Conservation (phyloP, 2,113 vertebrate genomes). For the Protobothrops mucrosquamatus region DNA sequence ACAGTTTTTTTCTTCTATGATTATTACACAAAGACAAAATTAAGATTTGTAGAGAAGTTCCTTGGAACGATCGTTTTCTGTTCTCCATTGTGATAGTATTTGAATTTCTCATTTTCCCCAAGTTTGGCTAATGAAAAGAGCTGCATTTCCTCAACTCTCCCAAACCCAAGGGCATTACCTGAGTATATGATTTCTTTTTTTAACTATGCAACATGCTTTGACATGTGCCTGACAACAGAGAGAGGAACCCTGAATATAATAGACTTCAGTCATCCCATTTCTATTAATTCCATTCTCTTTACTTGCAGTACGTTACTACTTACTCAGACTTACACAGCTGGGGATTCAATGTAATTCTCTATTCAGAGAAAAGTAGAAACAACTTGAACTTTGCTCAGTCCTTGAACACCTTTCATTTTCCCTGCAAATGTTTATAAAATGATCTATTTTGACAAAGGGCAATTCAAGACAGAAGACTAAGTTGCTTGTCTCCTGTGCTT, state of each 20-base stretch:
- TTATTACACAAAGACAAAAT: not conserved
- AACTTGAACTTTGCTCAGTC: accelerated
- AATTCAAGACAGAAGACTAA: not conserved
- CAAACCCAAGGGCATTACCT: not conserved
- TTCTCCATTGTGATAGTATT: not conserved
- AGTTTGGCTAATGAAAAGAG: not conserved
- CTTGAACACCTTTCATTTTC: accelerated
- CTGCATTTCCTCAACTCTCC: no score
- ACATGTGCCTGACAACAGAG: not conserved
- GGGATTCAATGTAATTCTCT: not conserved
- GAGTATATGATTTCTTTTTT: not conserved
- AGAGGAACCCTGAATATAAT: not conserved
- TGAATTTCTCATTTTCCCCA: not conserved
- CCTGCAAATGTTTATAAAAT: accelerated
- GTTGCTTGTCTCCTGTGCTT: not conserved
- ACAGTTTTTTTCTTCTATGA: not conserved
- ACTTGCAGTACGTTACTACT: not conserved
- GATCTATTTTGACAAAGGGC: not conserved
- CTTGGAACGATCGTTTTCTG: not conserved
- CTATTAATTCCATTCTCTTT: not conserved
- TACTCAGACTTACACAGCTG: not conserved
- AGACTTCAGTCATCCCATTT: not conserved
- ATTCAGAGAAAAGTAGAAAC: not conserved
- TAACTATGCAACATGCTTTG: not conserved
- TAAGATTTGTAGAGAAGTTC: not conserved